Evolutionary conservation across 37 sponge, comb jelly and placozoan genomes (phyloP), one percentile per base, ranked within the genome.

Genomic region (Dysidea cf. avara): DNA sequence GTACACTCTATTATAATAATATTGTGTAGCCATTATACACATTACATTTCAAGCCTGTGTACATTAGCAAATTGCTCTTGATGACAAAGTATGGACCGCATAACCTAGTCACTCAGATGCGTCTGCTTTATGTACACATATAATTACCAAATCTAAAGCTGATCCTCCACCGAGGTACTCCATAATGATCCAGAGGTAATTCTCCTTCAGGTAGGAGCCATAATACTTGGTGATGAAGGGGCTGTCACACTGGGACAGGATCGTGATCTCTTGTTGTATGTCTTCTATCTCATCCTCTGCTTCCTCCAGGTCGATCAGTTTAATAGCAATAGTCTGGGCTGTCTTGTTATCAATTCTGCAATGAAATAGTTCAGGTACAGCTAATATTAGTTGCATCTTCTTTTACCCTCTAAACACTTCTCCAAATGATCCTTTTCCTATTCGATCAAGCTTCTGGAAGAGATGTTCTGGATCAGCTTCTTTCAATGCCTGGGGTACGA

Each of bases 201-300:
- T 18, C 16, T 92, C 96, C 87, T 96, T 96, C 36, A 96, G 83
- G 40, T 92, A 96, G 40, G 96, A 96, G 16, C 96, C 96, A 57
- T 78, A 83, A 59, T 96, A 96, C 22, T 68, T 82, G 3, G 96
- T 96, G 43, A 96, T 87, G 63, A 75, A 79, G 14, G 86, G 77
- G 37, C 89, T 88, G 75, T 96, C 96, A 74, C 96, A 96, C 60
- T 96, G 96, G 25, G 96, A 91, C 46, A 96, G 78, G 12, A 96
- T 78, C 18, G 84, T 75, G 54, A 96, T 96, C 74, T 96, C 96
- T 64, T 96, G 90, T 51, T 96, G 96, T 36, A 96, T 92, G 67
- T 96, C 96, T 34, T 96, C 96, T 33, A 96, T 96, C 77, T 96
- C 96, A 74, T 96, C 96, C 34, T 96, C 96, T 17, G 96, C 93